Base-by-base conservation (phyloP, 2,113 vertebrate species). In the Trochalopteron elliotii region DNA sequence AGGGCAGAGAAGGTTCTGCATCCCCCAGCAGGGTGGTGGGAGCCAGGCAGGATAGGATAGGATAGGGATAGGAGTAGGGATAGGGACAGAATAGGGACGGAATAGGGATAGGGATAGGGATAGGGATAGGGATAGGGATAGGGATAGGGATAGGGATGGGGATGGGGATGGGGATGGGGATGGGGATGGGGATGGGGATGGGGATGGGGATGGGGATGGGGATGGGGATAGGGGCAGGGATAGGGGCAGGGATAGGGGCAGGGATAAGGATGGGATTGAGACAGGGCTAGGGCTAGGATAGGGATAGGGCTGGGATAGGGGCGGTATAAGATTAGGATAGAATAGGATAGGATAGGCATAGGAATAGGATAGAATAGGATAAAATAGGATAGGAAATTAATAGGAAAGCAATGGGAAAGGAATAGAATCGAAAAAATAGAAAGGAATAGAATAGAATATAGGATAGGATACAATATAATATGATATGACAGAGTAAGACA, bases 401-500 rank as follows among this genome's bases (percentile, higher is more conserved):
- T 5, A 18, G 22, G 22, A 68, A 16, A 39, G 7, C 15, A 35
- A 24, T 35, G 7, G 7, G 18, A n/a, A 20, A 14, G 10, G 22
- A 49, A 27, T 50, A 39, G 39, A 39, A 39, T 5, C 27, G 49
- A 27, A 50, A 8, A 50, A 16, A 44, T 8, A 17, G 7, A 22
- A 49, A 27, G 18, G 22, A 9, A 49, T 5, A 11, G 39, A 11
- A 22, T 5, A 22, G 21, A 6, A 37, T 9, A 18, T 5, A 20
- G 7, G 3, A 40, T 2, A 45, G 17, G 5, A 52, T n/a, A n/a
- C n/a, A n/a, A n/a, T n/a, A n/a, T n/a, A n/a, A 42, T 2, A 39
- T 37, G 27, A 52, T 4, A 42, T 30, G 20, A 52, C 5, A 50
- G 12, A 44, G 18, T 55, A 45, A 55, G 64, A 47, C 0, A 60